phyloP scores from a whole-genome alignment of 2,888 invertebrate genomes.

The Leucophenga montana region DNA sequence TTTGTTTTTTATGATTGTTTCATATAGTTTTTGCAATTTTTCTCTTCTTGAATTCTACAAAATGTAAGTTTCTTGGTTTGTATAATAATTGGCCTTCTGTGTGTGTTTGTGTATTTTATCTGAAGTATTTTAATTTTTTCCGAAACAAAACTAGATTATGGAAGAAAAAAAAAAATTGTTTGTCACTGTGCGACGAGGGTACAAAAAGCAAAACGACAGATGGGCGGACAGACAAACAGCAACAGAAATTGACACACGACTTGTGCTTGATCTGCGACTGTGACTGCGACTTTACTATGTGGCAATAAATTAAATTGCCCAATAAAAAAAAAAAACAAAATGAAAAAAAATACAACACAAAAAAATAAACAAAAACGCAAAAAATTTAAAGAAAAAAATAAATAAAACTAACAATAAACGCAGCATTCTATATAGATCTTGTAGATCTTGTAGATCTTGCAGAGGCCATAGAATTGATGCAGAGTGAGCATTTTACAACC shows the following conservation, averaged over 20 bases:
- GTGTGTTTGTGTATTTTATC: not conserved
- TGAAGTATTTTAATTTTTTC: not conserved
- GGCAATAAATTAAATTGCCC: conserved; percentile 60
- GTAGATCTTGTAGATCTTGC: not conserved
- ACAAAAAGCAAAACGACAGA: conserved; percentile 27
- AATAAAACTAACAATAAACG: not conserved
- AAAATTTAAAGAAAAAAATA: not conserved
- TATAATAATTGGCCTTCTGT: conserved; percentile 20
- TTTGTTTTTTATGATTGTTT: conserved; percentile 9
- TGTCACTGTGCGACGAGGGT: conserved; percentile 13
- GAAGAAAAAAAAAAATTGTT: not conserved
- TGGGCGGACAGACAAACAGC: conserved; percentile 37
- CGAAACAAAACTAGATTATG: not conserved
- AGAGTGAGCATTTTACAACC: not conserved
- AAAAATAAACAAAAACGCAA: not conserved
- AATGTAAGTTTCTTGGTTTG: not conserved
- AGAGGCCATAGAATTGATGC: conserved; percentile 6
- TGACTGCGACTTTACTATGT: conserved; percentile 17
- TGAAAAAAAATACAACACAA: not conserved
- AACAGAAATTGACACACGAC: conserved; percentile 30
- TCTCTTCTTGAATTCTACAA: not conserved
- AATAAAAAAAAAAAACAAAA: conserved; percentile 49
- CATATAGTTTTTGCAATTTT: not conserved
- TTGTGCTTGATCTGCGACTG: conserved; percentile 1
- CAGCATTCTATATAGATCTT: conserved; percentile 42